Evolutionary conservation across 1,140 invertebrate species (phyloP), one percentile per base, ranked within the genome.

Genomic region (Caenorhabditis tropicalis): DNA sequence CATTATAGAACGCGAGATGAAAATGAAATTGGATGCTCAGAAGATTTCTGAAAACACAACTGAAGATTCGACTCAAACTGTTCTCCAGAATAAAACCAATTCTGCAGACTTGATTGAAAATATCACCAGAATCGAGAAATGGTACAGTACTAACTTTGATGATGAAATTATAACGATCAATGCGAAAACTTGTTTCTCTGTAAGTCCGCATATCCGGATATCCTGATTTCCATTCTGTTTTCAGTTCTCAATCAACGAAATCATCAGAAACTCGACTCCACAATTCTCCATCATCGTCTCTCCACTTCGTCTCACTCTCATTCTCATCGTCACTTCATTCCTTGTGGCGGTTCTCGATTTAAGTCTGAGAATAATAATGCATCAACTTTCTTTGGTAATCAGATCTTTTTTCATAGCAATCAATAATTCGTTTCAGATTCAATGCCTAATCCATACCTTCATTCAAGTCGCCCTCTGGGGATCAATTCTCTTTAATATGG

Each of bases 311-410:
- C 36, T 74, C n/a, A 74, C 36, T 24, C 29, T 74, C 3, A 74
- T 74, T 43, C 65, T 74, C 12, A 74, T 43, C 5, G 65, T 74
- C 65, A 74, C 65, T 43, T 74, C 65, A 21, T 43, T 74, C 19
- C 36, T 74, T 0, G 7, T 74, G 19, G 65, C 65, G 9, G 15
- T 74, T 43, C 65, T 74, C 6, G 65, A 74, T 43, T 12, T 74
- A 10, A 74, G 65, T 24, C 21, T n/a, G 21, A 74, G 65, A 74
- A 43, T 74, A n/a, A 12, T 74, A 9, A 24, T 43, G 2, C 4
- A 21, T 21, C 12, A 3, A 4, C 12, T 74, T 24, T 74, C 65
- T n/a, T 2, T 74, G 21, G 58, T 65, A n/a, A n/a, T n/a, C n/a
- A 36, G 16, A 19, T 65, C 19, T 19, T 5, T 19, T 51, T 10